Evolutionary conservation across 2,888 invertebrate genomes (phyloP), one percentile per base, ranked within the genome.

Genomic region (Synergus laeviventris): DNA sequence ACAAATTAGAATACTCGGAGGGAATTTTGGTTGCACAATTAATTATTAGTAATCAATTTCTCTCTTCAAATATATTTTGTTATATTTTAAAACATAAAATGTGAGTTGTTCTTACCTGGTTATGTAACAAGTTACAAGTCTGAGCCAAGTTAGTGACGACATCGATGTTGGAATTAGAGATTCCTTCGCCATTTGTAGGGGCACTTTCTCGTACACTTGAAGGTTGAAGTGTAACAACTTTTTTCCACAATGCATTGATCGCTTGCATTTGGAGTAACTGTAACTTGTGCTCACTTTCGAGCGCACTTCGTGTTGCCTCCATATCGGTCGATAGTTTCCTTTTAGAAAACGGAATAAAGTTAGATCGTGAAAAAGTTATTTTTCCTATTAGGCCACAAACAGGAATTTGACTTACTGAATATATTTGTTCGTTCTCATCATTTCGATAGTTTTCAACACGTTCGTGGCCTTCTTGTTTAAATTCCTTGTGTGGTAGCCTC

Each of bases 241-340:
- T 96, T 90, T 96, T 96, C 97, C 97, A 97, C 3, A 97, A 91
- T 0, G 97, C 97, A 87, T 96, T 96, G 84, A 97, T 97, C 5
- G 97, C 97, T 91, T 97, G 97, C 94, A 97, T 96, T 91, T 97
- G 97, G 73, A 97, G 91, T 87, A 96, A 94, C 84, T 97, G 96
- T 76, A 97, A 94, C 87, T 96, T 96, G 39, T 96, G 92, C 88
- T 97, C 97, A 85, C 96, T 96, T 87, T 97, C 96, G 64, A 97
- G 89, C 16, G 96, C 97, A 1, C 95, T 95, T 89, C 97, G 96
- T 0, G 97, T 96, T 16, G 95, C 94, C 87, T 95, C 95, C 95
- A 97, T 96, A 87, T 97, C 97, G 82, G 94, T 94, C 7, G 96
- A 95, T 45, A 97, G 90, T 92, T 96, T 94, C 85, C 97, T 97